A percentile compares a stretch with the other conserved stretches of the same genome.
These are phyloP conservation scores for Leptatherina wallacei DNA, from an alignment of 2,797 vertebrate species.

Conservation along the genomic window DNA sequence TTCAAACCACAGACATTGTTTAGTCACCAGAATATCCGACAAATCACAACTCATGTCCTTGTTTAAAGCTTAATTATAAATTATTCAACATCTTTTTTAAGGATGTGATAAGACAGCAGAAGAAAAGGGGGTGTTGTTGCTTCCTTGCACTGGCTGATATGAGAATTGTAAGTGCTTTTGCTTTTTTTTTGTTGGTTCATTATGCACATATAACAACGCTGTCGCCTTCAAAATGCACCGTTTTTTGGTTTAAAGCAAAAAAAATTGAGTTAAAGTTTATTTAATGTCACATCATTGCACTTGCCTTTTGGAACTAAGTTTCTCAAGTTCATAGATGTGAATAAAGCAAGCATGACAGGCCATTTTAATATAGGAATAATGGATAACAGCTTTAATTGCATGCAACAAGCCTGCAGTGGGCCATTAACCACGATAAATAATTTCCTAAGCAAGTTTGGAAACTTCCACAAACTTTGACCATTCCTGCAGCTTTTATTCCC, in stretches of 20 bases:
- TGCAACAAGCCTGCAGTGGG: conserved; percentile 67
- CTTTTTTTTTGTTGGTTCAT: conserved; percentile 28
- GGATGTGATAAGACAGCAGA: conserved; percentile 28
- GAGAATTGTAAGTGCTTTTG: conserved; percentile 13
- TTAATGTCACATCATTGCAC: background rate
- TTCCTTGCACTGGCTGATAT: conserved; percentile 14
- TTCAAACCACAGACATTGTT: conserved; percentile 58
- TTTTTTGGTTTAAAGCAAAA: background rate
- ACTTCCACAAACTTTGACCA: conserved; percentile 61
- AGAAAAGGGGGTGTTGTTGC: conserved; percentile 22
- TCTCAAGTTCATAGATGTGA: conserved; percentile 45
- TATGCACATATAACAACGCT: conserved; percentile 22
- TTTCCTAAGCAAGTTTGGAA: conserved; percentile 61
- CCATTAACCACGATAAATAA: conserved; percentile 76
- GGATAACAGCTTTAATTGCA: conserved; percentile 71
- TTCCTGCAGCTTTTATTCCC: conserved; percentile 43
- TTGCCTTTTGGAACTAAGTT: conserved; percentile 19
- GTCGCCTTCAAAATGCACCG: conserved; percentile 8
- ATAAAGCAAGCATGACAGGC: conserved; percentile 63
- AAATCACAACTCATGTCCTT: conserved; percentile 56
- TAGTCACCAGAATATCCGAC: conserved; percentile 54
- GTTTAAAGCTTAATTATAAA: conserved; percentile 62
- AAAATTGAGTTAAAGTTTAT: background rate
- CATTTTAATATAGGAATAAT: conserved; percentile 61
- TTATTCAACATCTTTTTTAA: conserved; percentile 54